Evolutionary conservation across 2,113 vertebrate genomes (phyloP), one percentile per base, ranked within the genome.

Genomic region (Coracopsis vasa): DNA sequence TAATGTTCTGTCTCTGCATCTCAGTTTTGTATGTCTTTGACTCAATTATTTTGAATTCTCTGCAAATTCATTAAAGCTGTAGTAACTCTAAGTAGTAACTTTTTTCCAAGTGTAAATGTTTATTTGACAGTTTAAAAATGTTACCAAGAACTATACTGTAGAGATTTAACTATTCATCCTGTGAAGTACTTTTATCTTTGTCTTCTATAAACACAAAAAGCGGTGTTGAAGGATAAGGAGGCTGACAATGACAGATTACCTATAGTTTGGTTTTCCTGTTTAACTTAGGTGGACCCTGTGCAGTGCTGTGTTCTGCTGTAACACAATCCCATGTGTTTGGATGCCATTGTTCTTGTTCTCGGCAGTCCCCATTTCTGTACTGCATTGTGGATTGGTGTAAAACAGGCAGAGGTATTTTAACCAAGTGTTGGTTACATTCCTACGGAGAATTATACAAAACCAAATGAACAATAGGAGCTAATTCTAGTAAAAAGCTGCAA

Each of bases 161-260:
- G 27, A 64, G 56, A 67, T 72, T 87, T 93, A 97, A 42, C 65
- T 70, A 65, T 93, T 72, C 80, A 91, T 70, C 79, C 70, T 78
- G 42, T 42, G 51, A 94, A 60, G 66, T 80, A 84, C 91, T 94
- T 94, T 97, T 92, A 94, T 70, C 94, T 86, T 91, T 91, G 74
- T 88, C 84, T 75, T 95, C 88, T 92, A 72, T 95, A 88, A 97
- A 95, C 91, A 70, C 8, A 85, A 85, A 86, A 90, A 91, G 60
- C 2, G 3, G 62, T 87, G 78, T 42, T 88, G 74, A 95, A 60
- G 90, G 85, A 83, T 77, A 56, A 94, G 67, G 80, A 50, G 89
- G 47, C 69, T 97, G 96, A 96, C 96, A 97, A 3, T 96, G 97
- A 97, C 96, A 88, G 93, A 97, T 98, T 67, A 94, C 84, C 95